phyloP scores from a whole-genome alignment of 2,888 invertebrate genomes.

The Drosophila incognita region DNA sequence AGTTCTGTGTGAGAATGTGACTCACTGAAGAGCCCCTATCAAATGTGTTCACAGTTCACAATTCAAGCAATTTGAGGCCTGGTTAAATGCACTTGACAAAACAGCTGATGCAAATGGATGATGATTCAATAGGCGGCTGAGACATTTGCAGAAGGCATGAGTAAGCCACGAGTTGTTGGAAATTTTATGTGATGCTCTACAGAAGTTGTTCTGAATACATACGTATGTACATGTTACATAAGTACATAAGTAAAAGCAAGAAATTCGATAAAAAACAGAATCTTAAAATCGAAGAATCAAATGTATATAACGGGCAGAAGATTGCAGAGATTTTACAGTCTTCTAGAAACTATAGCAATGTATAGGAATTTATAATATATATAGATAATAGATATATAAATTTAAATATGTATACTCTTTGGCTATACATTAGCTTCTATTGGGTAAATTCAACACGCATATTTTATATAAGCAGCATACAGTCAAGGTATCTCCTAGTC shows the following conservation, averaged over 20 bases:
- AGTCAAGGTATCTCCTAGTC: neutral
- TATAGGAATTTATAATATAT: neutral
- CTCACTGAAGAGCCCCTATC: constrained; percentile 54
- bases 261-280: neutral
- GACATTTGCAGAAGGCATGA: constrained; percentile 41
- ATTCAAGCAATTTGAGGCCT: constrained; percentile 58
- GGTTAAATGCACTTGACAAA: constrained; percentile 25
- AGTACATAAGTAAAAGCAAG: too few relatives aligned
- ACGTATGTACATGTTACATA: neutral
- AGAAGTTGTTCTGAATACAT: constrained; percentile 17
- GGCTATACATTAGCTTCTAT: too few relatives aligned
- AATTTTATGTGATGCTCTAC: constrained; percentile 26
- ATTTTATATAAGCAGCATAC: neutral
- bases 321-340: neutral
- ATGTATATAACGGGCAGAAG: neutral
- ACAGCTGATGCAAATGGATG: constrained; percentile 53
- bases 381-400: neutral
- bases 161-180: constrained; percentile 44
- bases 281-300: neutral
- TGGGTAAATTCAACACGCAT: too few relatives aligned
- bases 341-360: neutral
- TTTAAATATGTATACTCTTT: neutral
- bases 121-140: constrained; percentile 54
- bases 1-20: constrained; percentile 63
- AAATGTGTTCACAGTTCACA: constrained; percentile 67